Evolutionary conservation across 2,113 vertebrate species (phyloP).

Genomic region (Rhynchomys soricoides): DNA sequence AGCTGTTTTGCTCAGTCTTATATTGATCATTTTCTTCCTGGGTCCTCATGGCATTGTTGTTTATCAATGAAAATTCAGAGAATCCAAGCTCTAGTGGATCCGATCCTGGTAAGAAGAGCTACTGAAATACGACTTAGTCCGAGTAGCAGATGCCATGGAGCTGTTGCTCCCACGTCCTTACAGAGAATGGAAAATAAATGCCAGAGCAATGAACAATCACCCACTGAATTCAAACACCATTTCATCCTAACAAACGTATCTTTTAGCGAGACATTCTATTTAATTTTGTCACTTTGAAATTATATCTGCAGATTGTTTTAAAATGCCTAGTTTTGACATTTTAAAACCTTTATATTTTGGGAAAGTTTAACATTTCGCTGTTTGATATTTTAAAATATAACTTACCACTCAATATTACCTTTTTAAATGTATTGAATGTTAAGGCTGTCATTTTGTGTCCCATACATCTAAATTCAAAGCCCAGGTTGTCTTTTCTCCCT

Average conservation of each 20-base stretch:
- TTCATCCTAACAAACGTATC: conserved; percentile 56
- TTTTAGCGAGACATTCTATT: conserved; percentile 66
- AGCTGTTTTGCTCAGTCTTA: not conserved
- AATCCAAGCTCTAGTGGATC: not conserved
- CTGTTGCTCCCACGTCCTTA: not conserved
- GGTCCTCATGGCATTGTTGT: not conserved
- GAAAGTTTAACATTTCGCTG: conserved; percentile 72
- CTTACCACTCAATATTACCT: conserved; percentile 65
- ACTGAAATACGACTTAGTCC: not conserved
- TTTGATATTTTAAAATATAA: conserved; percentile 77
- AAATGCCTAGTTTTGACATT: conserved; percentile 79
- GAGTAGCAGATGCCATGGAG: not conserved
- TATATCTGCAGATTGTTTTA: conserved; percentile 52
- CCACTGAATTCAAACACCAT: conserved; percentile 50
- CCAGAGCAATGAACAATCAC: conserved; percentile 15
- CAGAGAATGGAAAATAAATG: conserved; percentile 54
- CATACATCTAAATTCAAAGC: conserved; percentile 67
- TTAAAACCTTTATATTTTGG: conserved; percentile 73
- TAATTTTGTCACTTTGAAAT: conserved; percentile 73
- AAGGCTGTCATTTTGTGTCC: conserved; percentile 65
- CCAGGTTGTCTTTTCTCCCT: not conserved
- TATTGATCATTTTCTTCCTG: not conserved
- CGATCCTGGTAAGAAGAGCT: not conserved
- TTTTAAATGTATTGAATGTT: conserved; percentile 72
- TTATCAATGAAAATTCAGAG: conserved; percentile 28